phyloP scores from a whole-genome alignment of 2,888 invertebrate genomes.

The Leucozona laternaria region DNA sequence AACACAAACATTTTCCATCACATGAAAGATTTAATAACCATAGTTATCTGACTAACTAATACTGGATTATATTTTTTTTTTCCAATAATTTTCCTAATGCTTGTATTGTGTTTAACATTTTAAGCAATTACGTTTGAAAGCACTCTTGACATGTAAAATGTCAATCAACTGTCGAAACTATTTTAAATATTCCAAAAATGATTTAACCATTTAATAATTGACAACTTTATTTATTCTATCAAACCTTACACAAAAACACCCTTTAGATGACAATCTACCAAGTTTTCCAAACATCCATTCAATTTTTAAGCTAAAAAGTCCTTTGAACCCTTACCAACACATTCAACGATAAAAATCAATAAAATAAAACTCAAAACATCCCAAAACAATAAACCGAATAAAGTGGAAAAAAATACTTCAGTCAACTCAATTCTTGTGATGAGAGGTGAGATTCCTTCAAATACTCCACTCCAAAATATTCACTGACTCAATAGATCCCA shows the following conservation, averaged over 20 bases:
- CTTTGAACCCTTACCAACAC: neutral
- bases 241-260: neutral
- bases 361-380: neutral
- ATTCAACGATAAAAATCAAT: neutral
- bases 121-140: too few relatives aligned
- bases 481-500: neutral
- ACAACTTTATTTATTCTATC: neutral
- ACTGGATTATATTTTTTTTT: too few relatives aligned
- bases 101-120: too few relatives aligned
- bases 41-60: too few relatives aligned
- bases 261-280: neutral
- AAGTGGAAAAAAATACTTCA: neutral
- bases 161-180: too few relatives aligned
- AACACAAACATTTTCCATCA: too few relatives aligned
- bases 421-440: neutral
- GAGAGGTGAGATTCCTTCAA: neutral
- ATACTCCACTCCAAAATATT: neutral
- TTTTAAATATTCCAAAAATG: too few relatives aligned
- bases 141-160: too few relatives aligned
- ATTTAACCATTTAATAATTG: neutral
- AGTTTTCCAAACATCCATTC: neutral
- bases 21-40: too few relatives aligned
- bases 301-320: neutral
- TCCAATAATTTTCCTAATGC: too few relatives aligned
- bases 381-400: constrained; percentile 11